A percentile compares a stretch with the other conserved stretches of the same genome.
These are phyloP conservation scores for Mus pahari DNA, from an alignment of 2,113 vertebrate genomes.

Conservation along the genomic window DNA sequence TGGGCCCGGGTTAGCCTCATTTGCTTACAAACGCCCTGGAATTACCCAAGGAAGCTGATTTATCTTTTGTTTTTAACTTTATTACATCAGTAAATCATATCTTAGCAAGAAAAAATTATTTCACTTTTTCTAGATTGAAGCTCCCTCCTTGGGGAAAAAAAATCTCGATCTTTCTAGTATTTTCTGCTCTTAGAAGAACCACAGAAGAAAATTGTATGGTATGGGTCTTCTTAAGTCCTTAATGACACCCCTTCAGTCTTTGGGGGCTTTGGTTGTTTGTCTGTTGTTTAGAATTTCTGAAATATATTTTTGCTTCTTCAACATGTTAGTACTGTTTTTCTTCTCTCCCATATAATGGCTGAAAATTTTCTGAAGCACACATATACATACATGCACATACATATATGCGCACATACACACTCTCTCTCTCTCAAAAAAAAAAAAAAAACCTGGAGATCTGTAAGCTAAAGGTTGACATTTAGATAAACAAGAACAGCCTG, in stretches of 20 bases:
- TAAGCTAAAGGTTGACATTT: slow-evolving; percentile 63
- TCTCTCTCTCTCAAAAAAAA: neutral
- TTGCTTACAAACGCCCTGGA: slow-evolving; percentile 41
- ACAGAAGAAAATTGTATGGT: neutral
- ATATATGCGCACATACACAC: neutral
- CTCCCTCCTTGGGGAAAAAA: neutral
- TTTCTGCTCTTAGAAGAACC: slow-evolving; percentile 1
- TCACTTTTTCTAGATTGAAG: slow-evolving; percentile 25
- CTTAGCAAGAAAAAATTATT: slow-evolving; percentile 54
- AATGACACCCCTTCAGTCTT: neutral
- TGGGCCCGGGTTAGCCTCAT: slow-evolving; percentile 34
- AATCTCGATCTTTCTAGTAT: slow-evolving; percentile 3
- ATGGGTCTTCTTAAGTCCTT: neutral
- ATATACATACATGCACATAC: neutral
- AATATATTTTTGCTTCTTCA: slow-evolving; percentile 42
- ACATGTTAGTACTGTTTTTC: slow-evolving; percentile 36
- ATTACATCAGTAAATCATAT: slow-evolving; percentile 50
- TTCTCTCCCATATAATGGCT: slow-evolving; percentile 21
- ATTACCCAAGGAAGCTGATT: slow-evolving; percentile 6
- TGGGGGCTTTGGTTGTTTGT: neutral
- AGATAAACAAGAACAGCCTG: slow-evolving; percentile 37
- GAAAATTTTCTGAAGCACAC: slow-evolving; percentile 33
- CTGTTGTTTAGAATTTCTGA: slow-evolving; percentile 64
- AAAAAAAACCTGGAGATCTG: slow-evolving; percentile 69
- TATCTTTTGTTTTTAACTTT: slow-evolving; percentile 45